Base-by-base conservation (phyloP, 92 coral and sea anemone species). In the Epizoanthus illoricatus region DNA sequence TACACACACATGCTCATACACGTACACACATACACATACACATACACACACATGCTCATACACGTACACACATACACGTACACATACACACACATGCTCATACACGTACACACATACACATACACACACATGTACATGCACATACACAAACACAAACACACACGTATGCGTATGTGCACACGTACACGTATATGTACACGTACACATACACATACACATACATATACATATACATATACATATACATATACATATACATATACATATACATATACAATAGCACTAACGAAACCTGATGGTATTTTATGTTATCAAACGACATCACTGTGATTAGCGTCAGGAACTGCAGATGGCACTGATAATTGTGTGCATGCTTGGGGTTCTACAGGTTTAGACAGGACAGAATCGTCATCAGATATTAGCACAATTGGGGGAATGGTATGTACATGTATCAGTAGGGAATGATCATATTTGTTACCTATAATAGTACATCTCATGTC, bases 401-500 rank as follows among this genome's bases (percentile, higher is more conserved):
- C 97, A 6, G 91, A 86, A 33, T 90, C 92, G 9, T 80, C 94
- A 47, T 93, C 97, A 5, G 94, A 93, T 28, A 83, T 93, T 4
- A 91, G 92, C 71, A 86, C 91, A 21, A 90, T 93, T 28, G 97
- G 97, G 7, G 97, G 94, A 66, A 93, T 93, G 97, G 97, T 93
- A 79, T 15, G 88, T 76, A 65, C 33, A 21, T 28, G 36, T 81
- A 16, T 3, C 66, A 16, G 21, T 61, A 61, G 64, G 64, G 64
- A 6, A 59, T 59, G 64, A 19, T 59, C 33, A 1, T 28, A 28
- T 28, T 28, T 28, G 33, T 28, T 28, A 28, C 33, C 33, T 28
- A 28, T 28, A 1, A 28, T 28, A 28, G 33, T 1, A 28, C 33
- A 28, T 28, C 33, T 28, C 1, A 28, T 28, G 33, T 28, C 33